Base-by-base conservation (phyloP, 2,113 vertebrate genomes). In the Abramis brama region DNA sequence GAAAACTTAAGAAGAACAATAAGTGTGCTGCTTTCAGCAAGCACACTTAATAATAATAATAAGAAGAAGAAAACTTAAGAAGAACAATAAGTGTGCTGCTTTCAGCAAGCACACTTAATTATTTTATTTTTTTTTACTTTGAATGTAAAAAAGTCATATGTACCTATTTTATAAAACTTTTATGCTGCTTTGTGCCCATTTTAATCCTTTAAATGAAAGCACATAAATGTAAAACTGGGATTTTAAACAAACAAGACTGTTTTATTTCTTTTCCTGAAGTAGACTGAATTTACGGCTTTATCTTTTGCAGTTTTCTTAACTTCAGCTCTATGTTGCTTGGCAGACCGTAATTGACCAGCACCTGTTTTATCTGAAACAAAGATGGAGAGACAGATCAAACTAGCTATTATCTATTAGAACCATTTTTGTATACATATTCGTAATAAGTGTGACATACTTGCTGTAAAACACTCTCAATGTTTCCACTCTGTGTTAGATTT, bases 301-400 rank as follows among this genome's bases (percentile, higher is more conserved):
- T 77, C 47, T 77, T 55, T 21, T 77, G 10, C 2, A 12, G 0
- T 55, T 52, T 77, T 77, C 47, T 77, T 52, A 21, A 30, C 21
- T 9, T 33, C 1, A 77, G 47, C 74, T 55, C 25, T 0, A 55
- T 9, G 47, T 2, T 52, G 47, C 50, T 33, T 33, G 74, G 47
- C n/a, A 77, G 7, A 30, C 47, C 47, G 1, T 30, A 2, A 4
- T 52, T 52, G 12, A 52, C 47, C 17, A 77, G 47, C 45, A 33
- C 47, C 25, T 77, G 74, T 77, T 74, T 74, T 3, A 75, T 45
- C 73, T 75, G 43, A 75, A 75, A 75, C 2, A 66, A 66, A 66
- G 30, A 15, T n/a, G 36, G 21, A 71, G 21, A 70, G 3, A 66
- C 36, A 71, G 36, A 43, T 71, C 68, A 71, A n/a, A 17, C 33